A percentile compares a stretch with the other conserved stretches of the same genome.
Evolutionary conservation across 2,113 vertebrate genomes (phyloP).

Genomic region (Puntigrus tetrazona): DNA sequence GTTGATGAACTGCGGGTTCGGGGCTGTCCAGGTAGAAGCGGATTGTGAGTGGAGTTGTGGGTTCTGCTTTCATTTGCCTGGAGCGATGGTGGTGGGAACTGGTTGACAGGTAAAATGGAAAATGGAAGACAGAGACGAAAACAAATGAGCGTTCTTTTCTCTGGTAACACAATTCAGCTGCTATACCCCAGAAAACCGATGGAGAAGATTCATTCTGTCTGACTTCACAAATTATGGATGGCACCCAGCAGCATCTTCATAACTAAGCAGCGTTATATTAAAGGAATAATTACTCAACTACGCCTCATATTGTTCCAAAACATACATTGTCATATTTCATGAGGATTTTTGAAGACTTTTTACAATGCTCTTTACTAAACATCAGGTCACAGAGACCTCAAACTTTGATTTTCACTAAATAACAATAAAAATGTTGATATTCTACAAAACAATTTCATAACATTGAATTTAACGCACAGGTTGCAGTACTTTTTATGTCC

Average conservation of each 20-base stretch:
- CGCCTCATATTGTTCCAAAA: not conserved
- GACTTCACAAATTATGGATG: not conserved
- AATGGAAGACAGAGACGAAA: not conserved
- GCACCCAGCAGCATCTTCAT: not conserved
- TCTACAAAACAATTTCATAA: not conserved
- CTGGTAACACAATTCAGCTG: not conserved
- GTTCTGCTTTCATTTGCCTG: slow-evolving; percentile 89
- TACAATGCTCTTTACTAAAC: not conserved
- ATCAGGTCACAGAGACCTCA: not conserved
- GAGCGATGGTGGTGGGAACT: slow-evolving; percentile 95
- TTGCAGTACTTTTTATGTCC: not conserved
- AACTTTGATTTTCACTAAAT: not conserved
- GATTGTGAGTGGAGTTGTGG: slow-evolving; percentile 91
- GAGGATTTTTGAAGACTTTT: not conserved
- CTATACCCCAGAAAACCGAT: not conserved
- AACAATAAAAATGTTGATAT: not conserved
- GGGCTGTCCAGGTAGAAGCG: slow-evolving; percentile 95
- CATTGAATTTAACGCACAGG: not conserved
- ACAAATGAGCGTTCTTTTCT: slow-evolving; percentile 16
- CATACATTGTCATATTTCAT: not conserved
- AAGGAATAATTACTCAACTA: not conserved
- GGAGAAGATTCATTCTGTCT: not conserved
- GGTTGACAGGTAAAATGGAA: slow-evolving; percentile 42
- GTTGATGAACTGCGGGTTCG: slow-evolving; percentile 97
- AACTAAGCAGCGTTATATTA: not conserved